Base-by-base conservation (phyloP, 2,797 vertebrate genomes). In the Heterohyrax brucei region DNA sequence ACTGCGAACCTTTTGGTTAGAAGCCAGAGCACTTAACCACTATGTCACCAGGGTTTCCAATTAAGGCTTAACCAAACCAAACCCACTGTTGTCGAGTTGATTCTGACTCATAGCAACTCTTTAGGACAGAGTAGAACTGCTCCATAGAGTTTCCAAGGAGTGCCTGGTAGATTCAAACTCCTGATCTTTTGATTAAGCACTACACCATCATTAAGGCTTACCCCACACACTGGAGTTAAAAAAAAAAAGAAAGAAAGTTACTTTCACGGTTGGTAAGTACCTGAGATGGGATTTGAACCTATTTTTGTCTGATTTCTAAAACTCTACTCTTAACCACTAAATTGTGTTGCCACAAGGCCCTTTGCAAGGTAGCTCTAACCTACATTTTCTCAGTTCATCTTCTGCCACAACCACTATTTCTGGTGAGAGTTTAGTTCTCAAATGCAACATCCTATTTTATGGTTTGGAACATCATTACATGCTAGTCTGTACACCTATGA, bases 281-380 rank as follows among this genome's bases (percentile, higher is more conserved):
- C 44, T 84, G 64, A 95, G 77, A 26, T 82, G 28, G 80, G 33
- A 84, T 87, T 70, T 77, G 64, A 96, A 95, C 64, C 56, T 50
- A 86, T n/a, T 79, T 56, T 3, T 56, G 53, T 56, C 53, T 56
- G 53, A 56, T 56, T 75, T 90, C 68, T 95, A 91, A 92, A 66
- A 5, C 9, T 94, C 48, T 91, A 22, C 26, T 78, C 59, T 80
- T n/a, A 28, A 91, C 24, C 4, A 50, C 10, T 62, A 81, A 76
- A 26, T 66, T 59, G 39, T 39, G 39, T n/a, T 56, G n/a, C 68
- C 44, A 44, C 30, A n/a, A 77, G 30, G 53, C 64, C 12, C 76
- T 87, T 76, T 77, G 76, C 39, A 72, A 92, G 44, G 10, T 62
- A 81, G 6, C 39, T 86, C 24, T 66, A 14, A 24, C 16, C 48